Evolutionary conservation across 2,797 vertebrate species (phyloP), one percentile per base, ranked within the genome.

Genomic region (Sebastes cheni): DNA sequence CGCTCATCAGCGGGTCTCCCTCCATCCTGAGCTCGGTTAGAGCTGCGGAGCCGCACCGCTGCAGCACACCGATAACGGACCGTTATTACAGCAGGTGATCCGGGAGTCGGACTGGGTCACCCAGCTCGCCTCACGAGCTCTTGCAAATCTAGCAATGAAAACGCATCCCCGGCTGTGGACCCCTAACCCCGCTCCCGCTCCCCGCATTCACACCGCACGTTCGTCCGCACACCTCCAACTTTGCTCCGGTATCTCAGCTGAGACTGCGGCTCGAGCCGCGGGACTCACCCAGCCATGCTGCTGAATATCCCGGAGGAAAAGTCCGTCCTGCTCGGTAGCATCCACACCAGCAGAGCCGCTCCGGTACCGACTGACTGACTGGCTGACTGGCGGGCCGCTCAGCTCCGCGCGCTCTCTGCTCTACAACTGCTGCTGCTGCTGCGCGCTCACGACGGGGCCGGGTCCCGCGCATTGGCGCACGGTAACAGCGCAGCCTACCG

Each of bases 401-500:
- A 30, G 39, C 22, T 65, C 39, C 64, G 50, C 56, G 32, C 42
- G 5, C 68, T 16, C 66, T 36, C 34, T 27, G 16, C 66, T 73
- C 39, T 34, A 4, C 39, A 3, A 8, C 67, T 18, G 62, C 72
- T 82, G 39, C 77, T 76, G 68, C 67, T 78, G 67, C 22, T 36
- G 87, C 84, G 79, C 81, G 80, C 50, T 60, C 84, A 11, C 34
- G 81, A 60, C 23, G 25, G 13, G 13, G 0, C 6, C n/a, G 34
- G 30, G 36, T 55, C 10, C 75, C 81, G 87, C 68, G 72, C 71
- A 62, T 32, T 11, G 36, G 13, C 78, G 73, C 60, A 64, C 68
- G 74, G 67, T 72, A 80, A 92, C 88, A 91, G 88, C 87, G 87
- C 85, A 82, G 71, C 90, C 93, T 92, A 75, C 72, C 60, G 93